These are phyloP conservation scores for Aricia agestis DNA, from an alignment of 1,140 invertebrate species.

Conservation along the genomic window DNA sequence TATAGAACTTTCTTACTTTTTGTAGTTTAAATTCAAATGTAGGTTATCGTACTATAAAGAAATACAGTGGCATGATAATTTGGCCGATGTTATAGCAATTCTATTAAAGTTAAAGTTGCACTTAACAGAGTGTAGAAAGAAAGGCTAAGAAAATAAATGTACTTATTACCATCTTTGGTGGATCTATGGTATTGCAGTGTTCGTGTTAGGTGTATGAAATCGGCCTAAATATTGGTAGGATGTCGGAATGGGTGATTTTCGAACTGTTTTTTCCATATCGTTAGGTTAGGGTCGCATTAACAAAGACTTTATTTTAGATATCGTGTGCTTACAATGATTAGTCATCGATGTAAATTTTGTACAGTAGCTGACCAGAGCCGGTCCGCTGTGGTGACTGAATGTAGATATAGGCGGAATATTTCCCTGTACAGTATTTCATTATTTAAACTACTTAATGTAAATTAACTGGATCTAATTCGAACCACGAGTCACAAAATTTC, in stretches of 20 bases:
- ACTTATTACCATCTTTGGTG: neutral
- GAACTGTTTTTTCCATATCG: constrained; percentile 29
- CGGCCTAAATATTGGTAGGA: constrained; percentile 17
- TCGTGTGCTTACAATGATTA: constrained; percentile 30
- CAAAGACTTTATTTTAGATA: constrained; percentile 39
- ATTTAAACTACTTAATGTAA: constrained; percentile 1
- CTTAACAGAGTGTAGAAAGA: too few relatives aligned
- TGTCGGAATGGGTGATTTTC: constrained; percentile 23
- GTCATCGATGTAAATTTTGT: constrained; percentile 36
- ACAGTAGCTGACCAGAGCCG: constrained; percentile 28
- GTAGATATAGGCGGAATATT: constrained; percentile 42
- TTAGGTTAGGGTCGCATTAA: constrained; percentile 22
- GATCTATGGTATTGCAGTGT: neutral
- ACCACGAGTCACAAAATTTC: constrained; percentile 17
- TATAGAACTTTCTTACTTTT: too few relatives aligned
- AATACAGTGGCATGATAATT: too few relatives aligned
- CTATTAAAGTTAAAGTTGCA: too few relatives aligned
- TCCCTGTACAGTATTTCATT: neutral
- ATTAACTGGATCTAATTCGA: neutral
- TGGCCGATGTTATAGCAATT: too few relatives aligned
- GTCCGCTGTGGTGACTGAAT: constrained; percentile 35
- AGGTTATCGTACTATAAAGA: too few relatives aligned
- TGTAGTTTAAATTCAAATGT: too few relatives aligned
- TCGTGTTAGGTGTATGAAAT: constrained; percentile 11
- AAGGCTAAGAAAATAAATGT: neutral